A percentile compares a stretch with the other conserved stretches of the same genome.
Conservation (phyloP, 2,888 invertebrate genomes). For the Smittia aterrima region DNA sequence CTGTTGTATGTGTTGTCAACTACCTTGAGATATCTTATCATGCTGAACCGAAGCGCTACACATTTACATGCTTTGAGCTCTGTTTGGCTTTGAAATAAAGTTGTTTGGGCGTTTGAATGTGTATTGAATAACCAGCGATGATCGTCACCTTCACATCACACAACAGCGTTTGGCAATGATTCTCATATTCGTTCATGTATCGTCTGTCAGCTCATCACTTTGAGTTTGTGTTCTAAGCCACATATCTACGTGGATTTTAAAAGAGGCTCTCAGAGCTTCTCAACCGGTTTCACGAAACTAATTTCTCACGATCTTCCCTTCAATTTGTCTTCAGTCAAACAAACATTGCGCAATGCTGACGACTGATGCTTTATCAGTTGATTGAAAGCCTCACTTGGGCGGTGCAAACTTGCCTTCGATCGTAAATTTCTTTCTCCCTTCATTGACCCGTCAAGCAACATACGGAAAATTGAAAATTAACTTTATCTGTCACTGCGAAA, state of each 20-base stretch:
- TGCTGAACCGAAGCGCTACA: constrained; percentile 15
- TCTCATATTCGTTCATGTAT: neutral
- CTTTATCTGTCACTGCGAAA: neutral
- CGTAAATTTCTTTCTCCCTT: constrained; percentile 1
- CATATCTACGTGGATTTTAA: neutral
- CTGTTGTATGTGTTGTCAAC: constrained; percentile 31
- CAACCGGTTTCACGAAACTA: too few species aligned
- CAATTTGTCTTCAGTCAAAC: too few species aligned
- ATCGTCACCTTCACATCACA: constrained; percentile 39
- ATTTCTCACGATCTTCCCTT: too few species aligned
- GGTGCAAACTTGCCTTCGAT: neutral
- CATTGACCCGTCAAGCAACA: neutral
- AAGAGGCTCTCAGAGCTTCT: too few species aligned
- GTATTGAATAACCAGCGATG: neutral
- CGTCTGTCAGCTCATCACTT: constrained; percentile 1
- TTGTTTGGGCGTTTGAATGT: neutral
- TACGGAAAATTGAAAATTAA: constrained; percentile 6
- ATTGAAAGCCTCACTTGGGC: constrained; percentile 12
- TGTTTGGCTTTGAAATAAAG: neutral
- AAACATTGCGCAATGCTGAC: too few species aligned
- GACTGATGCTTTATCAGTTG: neutral
- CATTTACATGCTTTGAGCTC: constrained; percentile 6
- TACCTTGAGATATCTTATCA: constrained; percentile 41
- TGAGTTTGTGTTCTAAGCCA: constrained; percentile 13
- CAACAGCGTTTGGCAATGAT: neutral